Base-by-base conservation (phyloP, 2,113 vertebrate genomes). In the Tenebrosternarchus preto region DNA sequence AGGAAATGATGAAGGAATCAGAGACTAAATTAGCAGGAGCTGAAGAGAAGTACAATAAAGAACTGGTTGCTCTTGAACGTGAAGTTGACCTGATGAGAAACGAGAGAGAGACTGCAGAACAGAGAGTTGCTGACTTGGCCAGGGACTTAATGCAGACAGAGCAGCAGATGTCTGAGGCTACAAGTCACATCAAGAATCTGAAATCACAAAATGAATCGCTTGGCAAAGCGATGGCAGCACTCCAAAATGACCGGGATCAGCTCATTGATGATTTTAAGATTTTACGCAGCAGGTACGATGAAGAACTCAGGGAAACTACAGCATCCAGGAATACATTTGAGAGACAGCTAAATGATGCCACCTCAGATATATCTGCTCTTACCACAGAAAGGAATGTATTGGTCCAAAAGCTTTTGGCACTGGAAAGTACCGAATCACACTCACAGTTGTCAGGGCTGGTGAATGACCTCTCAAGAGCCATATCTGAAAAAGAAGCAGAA, bases 191-290 rank as follows among this genome's bases (percentile, higher is more conserved):
- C 78, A 92, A 82, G 55, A 89, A 92, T 3, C 3, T 88, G 6
- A 92, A 83, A 84, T 88, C 91, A 77, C 93, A 95, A 19, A 94
- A 93, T 0, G 92, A 94, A 72, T 93, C 95, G 22, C 93, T 96
- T 63, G 89, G 92, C 55, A 94, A 93, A 85, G 93, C 95, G 3
- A 95, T 96, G 94, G 94, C 88, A 0, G 93, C 94, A 12, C 82
- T 96, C 82, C 95, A 96, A 82, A 89, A 92, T 4, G 94, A 97
- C 66, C 87, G 95, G 33, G 95, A 96, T 27, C 92, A 90, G 69
- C 92, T 95, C 68, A 94, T 95, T 8, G 90, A 95, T 2, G 92
- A 95, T 59, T 93, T 95, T 0, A 95, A 92, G 87, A 25, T 86
- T 22, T 89, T 95, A 77, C 91, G 93, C 39, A 91, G 80, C 87